phyloP scores from a whole-genome alignment of 2,888 invertebrate species.

The Lacanobia wlatinum region DNA sequence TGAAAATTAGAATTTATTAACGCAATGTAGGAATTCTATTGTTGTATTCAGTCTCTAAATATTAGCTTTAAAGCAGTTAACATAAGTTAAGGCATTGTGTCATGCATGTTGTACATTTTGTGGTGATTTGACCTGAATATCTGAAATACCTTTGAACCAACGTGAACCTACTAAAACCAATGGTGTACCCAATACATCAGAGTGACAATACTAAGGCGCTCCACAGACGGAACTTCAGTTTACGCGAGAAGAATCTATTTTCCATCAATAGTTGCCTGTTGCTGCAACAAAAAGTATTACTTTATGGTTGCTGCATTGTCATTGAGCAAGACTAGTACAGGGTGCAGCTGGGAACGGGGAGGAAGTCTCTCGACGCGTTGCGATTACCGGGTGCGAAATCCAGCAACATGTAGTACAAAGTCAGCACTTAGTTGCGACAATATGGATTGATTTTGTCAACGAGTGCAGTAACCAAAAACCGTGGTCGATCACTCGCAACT shows the following conservation, averaged over 20 bases:
- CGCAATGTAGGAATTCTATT: conserved; percentile 43
- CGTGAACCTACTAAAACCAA: conserved; percentile 9
- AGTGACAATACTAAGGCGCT: conserved; percentile 12
- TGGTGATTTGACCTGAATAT: conserved; percentile 58
- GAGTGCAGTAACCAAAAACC: background rate
- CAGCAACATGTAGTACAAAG: too few relatives aligned
- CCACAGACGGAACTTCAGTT: background rate
- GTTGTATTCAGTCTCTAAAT: conserved; percentile 31
- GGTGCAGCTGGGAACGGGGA: too few relatives aligned
- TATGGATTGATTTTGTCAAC: background rate
- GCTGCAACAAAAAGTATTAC: too few relatives aligned
- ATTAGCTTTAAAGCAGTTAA: conserved; percentile 19
- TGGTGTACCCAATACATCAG: conserved; percentile 17
- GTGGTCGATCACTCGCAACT: background rate
- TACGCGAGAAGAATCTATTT: background rate
- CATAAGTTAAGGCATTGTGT: conserved; percentile 45
- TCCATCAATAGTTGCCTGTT: too few relatives aligned
- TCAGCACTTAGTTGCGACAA: background rate
- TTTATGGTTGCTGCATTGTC: too few relatives aligned
- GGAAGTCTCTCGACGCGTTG: too few relatives aligned
- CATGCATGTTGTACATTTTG: conserved; percentile 54
- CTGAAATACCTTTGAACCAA: conserved; percentile 40
- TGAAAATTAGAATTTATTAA: conserved; percentile 45
- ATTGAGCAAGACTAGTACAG: too few relatives aligned
- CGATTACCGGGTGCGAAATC: too few relatives aligned